Evolutionary conservation across 2,113 vertebrate species (phyloP).

Genomic region (Syngnathus floridae): DNA sequence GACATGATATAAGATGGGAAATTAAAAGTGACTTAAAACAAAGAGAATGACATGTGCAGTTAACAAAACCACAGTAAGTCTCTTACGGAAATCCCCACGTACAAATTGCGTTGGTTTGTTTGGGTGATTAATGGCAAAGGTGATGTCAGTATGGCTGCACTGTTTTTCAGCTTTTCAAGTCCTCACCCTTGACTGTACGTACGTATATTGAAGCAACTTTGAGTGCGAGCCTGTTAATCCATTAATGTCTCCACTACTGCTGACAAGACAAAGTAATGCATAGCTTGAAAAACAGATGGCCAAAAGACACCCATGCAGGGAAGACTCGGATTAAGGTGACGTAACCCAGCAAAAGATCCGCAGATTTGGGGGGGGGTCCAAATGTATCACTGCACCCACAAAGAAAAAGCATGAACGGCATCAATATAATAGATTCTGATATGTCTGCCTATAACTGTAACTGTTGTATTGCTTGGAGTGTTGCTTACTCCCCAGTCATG

Average conservation of each 20-base stretch:
- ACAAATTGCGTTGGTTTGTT: no score
- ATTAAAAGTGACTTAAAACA: no score
- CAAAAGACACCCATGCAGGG: conserved; percentile 33
- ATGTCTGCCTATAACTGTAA: background rate
- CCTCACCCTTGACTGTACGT: conserved; percentile 48
- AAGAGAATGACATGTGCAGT: no score
- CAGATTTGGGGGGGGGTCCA: background rate
- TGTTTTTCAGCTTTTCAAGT: conserved; percentile 19
- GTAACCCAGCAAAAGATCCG: background rate
- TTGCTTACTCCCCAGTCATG: background rate
- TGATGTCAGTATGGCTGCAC: background rate
- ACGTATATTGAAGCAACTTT: conserved; percentile 36
- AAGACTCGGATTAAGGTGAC: conserved; percentile 28
- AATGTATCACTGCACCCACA: background rate
- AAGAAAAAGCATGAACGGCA: background rate
- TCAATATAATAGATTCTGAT: background rate
- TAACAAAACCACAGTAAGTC: no score
- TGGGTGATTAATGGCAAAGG: no score
- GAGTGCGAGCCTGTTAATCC: conserved; percentile 48
- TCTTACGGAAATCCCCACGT: no score
- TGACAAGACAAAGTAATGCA: conserved; percentile 49
- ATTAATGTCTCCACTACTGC: conserved; percentile 52
- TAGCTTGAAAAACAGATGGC: conserved; percentile 46
- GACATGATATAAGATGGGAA: background rate
- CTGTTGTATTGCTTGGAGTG: background rate